Conservation (phyloP, 2,113 vertebrate genomes). For the Semicossyphus pulcher region DNA sequence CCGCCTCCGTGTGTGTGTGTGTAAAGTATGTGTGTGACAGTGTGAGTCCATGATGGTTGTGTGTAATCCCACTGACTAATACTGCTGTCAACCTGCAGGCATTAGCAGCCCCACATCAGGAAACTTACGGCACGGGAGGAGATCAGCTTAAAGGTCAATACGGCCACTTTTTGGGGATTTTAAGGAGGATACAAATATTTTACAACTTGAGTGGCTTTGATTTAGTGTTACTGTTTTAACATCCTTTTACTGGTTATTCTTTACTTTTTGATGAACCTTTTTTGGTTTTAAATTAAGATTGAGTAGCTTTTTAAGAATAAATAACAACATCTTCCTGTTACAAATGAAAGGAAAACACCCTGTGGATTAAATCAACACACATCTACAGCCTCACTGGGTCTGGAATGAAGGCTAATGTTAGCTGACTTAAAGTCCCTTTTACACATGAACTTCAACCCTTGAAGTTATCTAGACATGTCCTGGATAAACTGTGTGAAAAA, state of each 20-base stretch:
- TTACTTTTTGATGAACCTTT: too few species aligned
- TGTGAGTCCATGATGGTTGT: constrained; percentile 35
- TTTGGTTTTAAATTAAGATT: too few species aligned
- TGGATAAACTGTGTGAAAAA: not conserved
- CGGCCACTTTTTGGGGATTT: constrained; percentile 5
- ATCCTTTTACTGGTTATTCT: too few species aligned
- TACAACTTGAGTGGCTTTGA: not conserved
- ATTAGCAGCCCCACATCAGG: constrained; percentile 52
- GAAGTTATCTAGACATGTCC: not conserved
- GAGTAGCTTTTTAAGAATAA: too few species aligned
- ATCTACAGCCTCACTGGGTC: not conserved
- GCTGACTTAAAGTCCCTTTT: not conserved
- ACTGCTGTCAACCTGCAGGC: constrained; percentile 53
- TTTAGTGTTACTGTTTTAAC: not conserved
- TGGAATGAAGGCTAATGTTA: not conserved
- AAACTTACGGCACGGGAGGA: constrained; percentile 25
- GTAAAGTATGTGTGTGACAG: constrained; percentile 16
- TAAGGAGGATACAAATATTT: not conserved
- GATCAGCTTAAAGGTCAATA: constrained; percentile 34
- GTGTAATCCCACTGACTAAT: constrained; percentile 71
- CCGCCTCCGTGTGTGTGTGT: constrained; percentile 40
- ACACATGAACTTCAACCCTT: too few species aligned
- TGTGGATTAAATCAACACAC: too few species aligned
- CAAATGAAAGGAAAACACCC: not conserved
- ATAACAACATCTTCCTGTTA: too few species aligned